phyloP scores from a whole-genome alignment of 1,140 invertebrate genomes.

The Anoplolepis gracilipes region DNA sequence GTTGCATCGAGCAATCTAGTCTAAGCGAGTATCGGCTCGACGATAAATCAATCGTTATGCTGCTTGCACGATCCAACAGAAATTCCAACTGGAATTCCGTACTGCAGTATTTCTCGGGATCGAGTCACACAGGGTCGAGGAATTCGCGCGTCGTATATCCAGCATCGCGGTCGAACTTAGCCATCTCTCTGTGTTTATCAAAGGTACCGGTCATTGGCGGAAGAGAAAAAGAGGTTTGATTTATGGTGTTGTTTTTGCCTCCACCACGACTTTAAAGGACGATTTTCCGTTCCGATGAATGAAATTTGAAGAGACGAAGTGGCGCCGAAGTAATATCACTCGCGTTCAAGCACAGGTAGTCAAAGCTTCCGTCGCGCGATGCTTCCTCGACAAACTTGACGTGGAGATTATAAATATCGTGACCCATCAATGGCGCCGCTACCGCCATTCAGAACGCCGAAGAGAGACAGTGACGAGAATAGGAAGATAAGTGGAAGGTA shows the following conservation, averaged over 20 bases:
- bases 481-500: conserved; percentile 8
- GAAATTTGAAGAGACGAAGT: conserved; percentile 2
- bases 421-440: conserved; percentile 79
- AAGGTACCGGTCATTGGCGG: background rate
- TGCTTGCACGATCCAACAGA: conserved; percentile 39
- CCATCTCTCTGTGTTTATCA: conserved; percentile 44
- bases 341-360: conserved; percentile 63
- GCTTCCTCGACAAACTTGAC: conserved; percentile 57
- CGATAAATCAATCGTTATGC: conserved; percentile 46
- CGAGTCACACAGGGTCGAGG: conserved; percentile 24
- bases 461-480: conserved; percentile 11
- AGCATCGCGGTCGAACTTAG: background rate
- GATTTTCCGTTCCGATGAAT: conserved; percentile 37
- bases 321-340: conserved; percentile 53
- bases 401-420: conserved; percentile 78
- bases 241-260: conserved; percentile 66
- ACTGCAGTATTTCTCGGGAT: background rate
- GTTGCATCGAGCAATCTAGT: background rate
- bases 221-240: conserved; percentile 62
- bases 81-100: conserved; percentile 36
- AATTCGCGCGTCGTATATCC: conserved; percentile 28
- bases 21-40: background rate
- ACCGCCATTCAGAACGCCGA: conserved; percentile 75
- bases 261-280: conserved; percentile 50
- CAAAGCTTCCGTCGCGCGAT: conserved; percentile 68